Percentiles rank a stretch among this genome's conserved stretches.
phyloP scores from a whole-genome alignment of 2,888 invertebrate genomes.

The Thyatira batis region DNA sequence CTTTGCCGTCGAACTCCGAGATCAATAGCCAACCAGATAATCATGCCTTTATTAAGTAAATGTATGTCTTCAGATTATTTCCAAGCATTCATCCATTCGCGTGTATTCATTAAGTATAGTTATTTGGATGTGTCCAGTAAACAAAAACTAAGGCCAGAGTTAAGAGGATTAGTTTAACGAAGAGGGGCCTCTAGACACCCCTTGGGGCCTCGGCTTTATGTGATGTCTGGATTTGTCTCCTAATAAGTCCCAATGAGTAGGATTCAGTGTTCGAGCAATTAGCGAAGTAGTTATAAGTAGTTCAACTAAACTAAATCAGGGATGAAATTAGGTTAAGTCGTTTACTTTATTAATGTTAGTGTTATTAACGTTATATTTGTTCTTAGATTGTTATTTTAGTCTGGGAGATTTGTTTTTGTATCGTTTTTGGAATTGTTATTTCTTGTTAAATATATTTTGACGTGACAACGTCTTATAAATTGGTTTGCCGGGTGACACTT shows the following conservation, averaged over 20 bases:
- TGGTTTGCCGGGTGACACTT: too few relatives aligned
- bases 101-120: conserved; percentile 1
- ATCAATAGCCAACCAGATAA: neutral
- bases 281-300: neutral
- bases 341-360: neutral
- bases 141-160: conserved; percentile 26
- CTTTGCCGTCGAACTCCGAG: neutral
- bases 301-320: neutral
- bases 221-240: conserved; percentile 17
- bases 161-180: conserved; percentile 37
- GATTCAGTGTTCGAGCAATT: conserved; percentile 10
- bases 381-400: too few relatives aligned
- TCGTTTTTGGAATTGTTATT: too few relatives aligned
- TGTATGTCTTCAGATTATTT: neutral
- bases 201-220: conserved; percentile 7
- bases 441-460: too few relatives aligned
- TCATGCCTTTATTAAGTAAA: neutral
- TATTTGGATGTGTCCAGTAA: conserved; percentile 17
- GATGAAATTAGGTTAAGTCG: neutral
- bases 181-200: conserved; percentile 15
- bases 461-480: too few relatives aligned
- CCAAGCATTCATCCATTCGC: neutral
- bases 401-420: too few relatives aligned
- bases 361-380: too few relatives aligned
- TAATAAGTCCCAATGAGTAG: conserved; percentile 25